Percentiles rank a stretch among this genome's conserved stretches.
Evolutionary conservation across 2,113 vertebrate genomes (phyloP).

Genomic region (Syngnathus floridae): DNA sequence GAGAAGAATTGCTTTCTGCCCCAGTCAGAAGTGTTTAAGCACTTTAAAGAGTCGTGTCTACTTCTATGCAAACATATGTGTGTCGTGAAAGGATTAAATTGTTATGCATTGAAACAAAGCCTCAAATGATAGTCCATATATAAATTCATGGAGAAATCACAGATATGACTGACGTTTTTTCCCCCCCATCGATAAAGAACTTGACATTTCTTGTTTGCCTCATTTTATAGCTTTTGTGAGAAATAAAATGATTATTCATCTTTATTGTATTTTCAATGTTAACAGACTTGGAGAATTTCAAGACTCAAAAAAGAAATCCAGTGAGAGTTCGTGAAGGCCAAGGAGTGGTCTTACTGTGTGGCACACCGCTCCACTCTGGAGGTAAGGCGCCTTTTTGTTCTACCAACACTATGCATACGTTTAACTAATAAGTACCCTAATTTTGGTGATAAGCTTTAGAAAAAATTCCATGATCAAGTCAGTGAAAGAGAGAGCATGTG

Average conservation of each 20-base stretch:
- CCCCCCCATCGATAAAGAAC: constrained; percentile 13
- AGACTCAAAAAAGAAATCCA: constrained; percentile 82
- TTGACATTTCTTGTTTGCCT: not conserved
- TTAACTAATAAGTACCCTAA: not conserved
- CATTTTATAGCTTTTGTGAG: constrained; percentile 13
- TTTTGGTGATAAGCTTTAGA: not conserved
- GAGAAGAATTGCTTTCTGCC: constrained; percentile 64
- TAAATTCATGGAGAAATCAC: constrained; percentile 18
- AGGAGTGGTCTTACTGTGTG: constrained; percentile 91
- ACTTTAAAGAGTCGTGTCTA: constrained; percentile 31
- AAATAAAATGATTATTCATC: constrained; percentile 23
- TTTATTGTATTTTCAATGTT: constrained; percentile 44
- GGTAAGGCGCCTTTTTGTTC: constrained; percentile 66
- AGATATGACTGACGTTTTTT: constrained; percentile 15
- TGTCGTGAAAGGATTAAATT: constrained; percentile 19
- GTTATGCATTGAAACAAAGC: constrained; percentile 12
- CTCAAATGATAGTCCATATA: constrained; percentile 16
- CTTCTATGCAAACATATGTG: constrained; percentile 39
- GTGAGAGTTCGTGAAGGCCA: constrained; percentile 91
- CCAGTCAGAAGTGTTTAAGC: constrained; percentile 48
- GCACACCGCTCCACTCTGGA: constrained; percentile 73
- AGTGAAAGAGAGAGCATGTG: not conserved
- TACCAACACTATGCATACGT: not conserved
- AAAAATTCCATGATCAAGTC: not conserved
- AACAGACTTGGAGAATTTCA: constrained; percentile 92